Percentiles rank a stretch among this genome's conserved stretches.
Conservation (phyloP, 1,140 invertebrate species). For the Megathymus violae region DNA sequence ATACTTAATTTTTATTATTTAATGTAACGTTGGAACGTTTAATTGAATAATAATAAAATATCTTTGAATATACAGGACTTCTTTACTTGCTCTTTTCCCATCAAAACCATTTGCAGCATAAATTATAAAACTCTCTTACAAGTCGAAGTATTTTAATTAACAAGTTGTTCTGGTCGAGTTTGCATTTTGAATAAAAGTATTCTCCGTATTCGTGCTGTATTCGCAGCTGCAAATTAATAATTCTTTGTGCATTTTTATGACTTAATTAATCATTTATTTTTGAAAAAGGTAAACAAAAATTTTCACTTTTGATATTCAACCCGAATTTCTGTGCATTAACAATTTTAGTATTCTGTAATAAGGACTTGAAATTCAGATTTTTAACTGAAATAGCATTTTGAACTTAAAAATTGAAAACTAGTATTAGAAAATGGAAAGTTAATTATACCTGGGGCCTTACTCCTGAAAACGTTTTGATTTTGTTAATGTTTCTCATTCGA, state of each 20-base stretch:
- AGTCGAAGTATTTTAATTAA: constrained; percentile 33
- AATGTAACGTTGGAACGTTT: too few relatives aligned
- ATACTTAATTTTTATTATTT: too few relatives aligned
- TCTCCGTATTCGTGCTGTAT: constrained; percentile 16
- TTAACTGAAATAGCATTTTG: too few relatives aligned
- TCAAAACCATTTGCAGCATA: constrained; percentile 23
- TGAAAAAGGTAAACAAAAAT: constrained; percentile 3
- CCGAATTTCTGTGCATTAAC: too few relatives aligned
- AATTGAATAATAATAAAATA: too few relatives aligned
- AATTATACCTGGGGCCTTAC: too few relatives aligned
- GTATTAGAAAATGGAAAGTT: too few relatives aligned
- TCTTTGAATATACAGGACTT: background rate
- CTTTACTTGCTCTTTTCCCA: constrained; percentile 8
- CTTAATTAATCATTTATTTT: constrained; percentile 11
- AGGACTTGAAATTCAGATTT: too few relatives aligned
- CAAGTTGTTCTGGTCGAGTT: constrained; percentile 28
- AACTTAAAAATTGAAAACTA: too few relatives aligned
- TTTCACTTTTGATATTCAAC: background rate
- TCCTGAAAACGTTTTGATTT: too few relatives aligned
- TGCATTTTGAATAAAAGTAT: constrained; percentile 27
- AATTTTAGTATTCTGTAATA: background rate
- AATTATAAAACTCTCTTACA: constrained; percentile 28
- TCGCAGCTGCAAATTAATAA: constrained; percentile 14
- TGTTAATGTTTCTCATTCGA: too few relatives aligned
- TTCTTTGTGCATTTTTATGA: constrained; percentile 15